Evolutionary conservation across 1,140 invertebrate species (phyloP), one percentile per base, ranked within the genome.

Genomic region (Drosophila mojavensis): DNA sequence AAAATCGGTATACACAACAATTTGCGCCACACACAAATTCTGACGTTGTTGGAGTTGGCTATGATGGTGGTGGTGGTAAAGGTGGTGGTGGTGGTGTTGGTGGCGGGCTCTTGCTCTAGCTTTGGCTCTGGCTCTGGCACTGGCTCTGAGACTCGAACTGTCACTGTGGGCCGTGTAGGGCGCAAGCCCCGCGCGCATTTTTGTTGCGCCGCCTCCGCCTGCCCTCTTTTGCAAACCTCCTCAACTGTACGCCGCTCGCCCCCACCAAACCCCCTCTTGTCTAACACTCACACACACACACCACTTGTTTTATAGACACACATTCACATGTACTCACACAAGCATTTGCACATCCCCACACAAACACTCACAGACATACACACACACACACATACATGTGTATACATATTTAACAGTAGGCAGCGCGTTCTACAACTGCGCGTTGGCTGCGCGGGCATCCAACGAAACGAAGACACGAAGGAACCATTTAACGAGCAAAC

Each of bases 1-100:
- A 89, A 89, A 89, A 89, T 89, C 84, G 80, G 84, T 89, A 89
- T 89, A 89, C 84, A 89, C 84, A 89, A 89, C 85, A 89, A 89
- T 89, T 89, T 89, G 84, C 85, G 84, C 80, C 84, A 89, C 83
- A 86, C 81, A 82, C 71, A 74, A 74, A 74, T 74, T 75, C 73
- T 75, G 73, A 75, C 73, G 73, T 68, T 74, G 58, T 69, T 69
- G 65, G 70, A 68, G 71, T 69, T 74, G 71, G 47, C 45, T 74
- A 33, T 55, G 47, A 63, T 78, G 47, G 17, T 68, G 43, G 60
- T 64, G 68, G 26, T 67, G 68, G 67, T 67, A 54, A 26, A 47
- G 69, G 54, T 74, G 58, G 17, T 15, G 36, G 24, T 36, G 47
- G 39, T 58, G 67, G 39, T 53, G 67, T 36, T 70, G 58, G 62